These are phyloP conservation scores for Phocides pigmalion DNA, from an alignment of 1,140 invertebrate genomes.

Conservation along the genomic window DNA sequence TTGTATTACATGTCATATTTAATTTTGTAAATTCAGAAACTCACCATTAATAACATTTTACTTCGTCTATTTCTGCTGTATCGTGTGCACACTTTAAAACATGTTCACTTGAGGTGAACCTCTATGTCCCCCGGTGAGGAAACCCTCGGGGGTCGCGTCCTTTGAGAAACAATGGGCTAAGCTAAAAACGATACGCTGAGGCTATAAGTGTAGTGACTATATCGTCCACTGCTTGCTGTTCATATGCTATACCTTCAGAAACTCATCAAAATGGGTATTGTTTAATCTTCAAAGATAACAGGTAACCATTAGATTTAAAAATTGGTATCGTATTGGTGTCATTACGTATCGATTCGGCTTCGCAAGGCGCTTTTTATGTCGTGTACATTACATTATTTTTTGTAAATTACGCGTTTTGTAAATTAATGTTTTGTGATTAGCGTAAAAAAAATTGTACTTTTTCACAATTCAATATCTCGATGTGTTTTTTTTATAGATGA, in stretches of 20 bases:
- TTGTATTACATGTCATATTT: too few species aligned
- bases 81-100: too few species aligned
- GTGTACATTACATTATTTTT: constrained; percentile 17
- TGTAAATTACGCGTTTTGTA: constrained; percentile 12
- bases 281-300: constrained; percentile 1
- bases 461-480: constrained; percentile 16
- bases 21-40: too few species aligned
- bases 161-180: too few species aligned
- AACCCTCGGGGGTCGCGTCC: too few species aligned
- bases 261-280: constrained; percentile 7
- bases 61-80: too few species aligned
- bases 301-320: constrained; percentile 6
- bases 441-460: not conserved
- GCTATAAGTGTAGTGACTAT: constrained; percentile 1
- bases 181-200: too few species aligned
- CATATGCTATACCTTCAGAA: constrained; percentile 14
- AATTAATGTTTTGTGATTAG: constrained; percentile 12
- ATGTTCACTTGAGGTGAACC: too few species aligned
- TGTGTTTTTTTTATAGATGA: constrained; percentile 30
- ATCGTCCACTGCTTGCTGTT: constrained; percentile 28
- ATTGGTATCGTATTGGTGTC: constrained; percentile 10
- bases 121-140: too few species aligned
- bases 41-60: too few species aligned
- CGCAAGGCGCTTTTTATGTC: constrained; percentile 25
- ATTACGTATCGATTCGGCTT: constrained; percentile 17